These are phyloP conservation scores for Bibio marci DNA, from an alignment of 2,888 invertebrate species.

Conservation along the genomic window DNA sequence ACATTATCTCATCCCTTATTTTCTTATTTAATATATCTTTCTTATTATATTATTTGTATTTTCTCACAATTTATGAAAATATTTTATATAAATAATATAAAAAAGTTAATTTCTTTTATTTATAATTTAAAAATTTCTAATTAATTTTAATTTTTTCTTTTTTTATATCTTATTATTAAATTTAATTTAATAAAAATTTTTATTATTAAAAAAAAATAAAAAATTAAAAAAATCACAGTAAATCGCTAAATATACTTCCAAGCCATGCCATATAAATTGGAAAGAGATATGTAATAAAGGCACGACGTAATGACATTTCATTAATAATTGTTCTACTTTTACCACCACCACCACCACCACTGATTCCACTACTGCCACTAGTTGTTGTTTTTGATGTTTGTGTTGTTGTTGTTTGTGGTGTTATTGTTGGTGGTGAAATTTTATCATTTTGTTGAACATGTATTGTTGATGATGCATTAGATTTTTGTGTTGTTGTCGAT, in stretches of 20 bases:
- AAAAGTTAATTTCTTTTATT: too few species aligned
- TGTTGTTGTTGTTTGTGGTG: conserved; percentile 4
- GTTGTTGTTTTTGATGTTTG: conserved; percentile 7
- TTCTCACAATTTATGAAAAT: too few species aligned
- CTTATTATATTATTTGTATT: too few species aligned
- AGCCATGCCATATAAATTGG: conserved; percentile 76
- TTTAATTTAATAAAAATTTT: too few species aligned
- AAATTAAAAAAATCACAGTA: conserved; percentile 49
- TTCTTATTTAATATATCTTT: too few species aligned
- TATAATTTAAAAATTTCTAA: too few species aligned
- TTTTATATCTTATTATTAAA: too few species aligned
- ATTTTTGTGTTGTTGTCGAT: background rate
- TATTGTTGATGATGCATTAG: background rate
- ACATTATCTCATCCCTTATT: too few species aligned
- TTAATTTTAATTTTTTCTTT: too few species aligned
- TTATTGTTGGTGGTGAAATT: conserved; percentile 3
- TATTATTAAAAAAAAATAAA: too few species aligned
- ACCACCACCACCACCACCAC: conserved; percentile 1
- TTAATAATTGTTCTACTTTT: background rate
- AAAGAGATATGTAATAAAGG: conserved; percentile 53
- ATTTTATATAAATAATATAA: too few species aligned
- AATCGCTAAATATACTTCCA: conserved; percentile 62
- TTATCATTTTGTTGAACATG: background rate
- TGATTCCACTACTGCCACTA: conserved; percentile 9
- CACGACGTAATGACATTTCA: conserved; percentile 17